A percentile compares a stretch with the other conserved stretches of the same genome.
Evolutionary conservation across 2,888 invertebrate genomes (phyloP).

Genomic region (Latheticus oryzae): DNA sequence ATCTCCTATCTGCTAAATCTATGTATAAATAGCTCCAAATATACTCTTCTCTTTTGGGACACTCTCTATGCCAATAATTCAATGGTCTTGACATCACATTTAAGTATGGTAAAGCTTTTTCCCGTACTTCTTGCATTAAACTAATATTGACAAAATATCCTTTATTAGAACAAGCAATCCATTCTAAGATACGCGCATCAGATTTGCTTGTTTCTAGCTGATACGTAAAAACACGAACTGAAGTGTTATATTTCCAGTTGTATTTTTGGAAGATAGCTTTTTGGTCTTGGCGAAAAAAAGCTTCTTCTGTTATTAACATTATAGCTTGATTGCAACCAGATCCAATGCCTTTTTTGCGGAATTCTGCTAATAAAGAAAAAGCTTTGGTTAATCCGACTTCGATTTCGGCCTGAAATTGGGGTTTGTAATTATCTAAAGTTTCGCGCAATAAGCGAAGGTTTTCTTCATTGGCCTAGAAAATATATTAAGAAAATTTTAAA

Average conservation of each 20-base stretch:
- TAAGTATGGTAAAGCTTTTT: constrained; percentile 93
- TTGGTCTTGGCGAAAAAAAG: constrained; percentile 12
- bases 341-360: constrained; percentile 51
- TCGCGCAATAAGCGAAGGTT: constrained; percentile 63
- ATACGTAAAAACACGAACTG: constrained; percentile 96
- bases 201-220: constrained; percentile 84
- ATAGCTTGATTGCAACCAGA: constrained; percentile 89
- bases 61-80: constrained; percentile 70
- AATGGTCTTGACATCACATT: constrained; percentile 96
- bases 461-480: constrained; percentile 63
- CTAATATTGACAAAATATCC: constrained; percentile 96
- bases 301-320: constrained; percentile 96
- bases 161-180: constrained; percentile 98
- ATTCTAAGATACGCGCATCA: constrained; percentile 90
- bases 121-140: constrained; percentile 94
- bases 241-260: constrained; percentile 79
- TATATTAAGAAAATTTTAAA: too few species aligned
- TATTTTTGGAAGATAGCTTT: constrained; percentile 82
- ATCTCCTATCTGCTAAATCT: constrained; percentile 90
- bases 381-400: constrained; percentile 72
- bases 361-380: constrained; percentile 79
- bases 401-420: constrained; percentile 57
- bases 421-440: constrained; percentile 55
- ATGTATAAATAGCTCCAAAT: constrained; percentile 98
- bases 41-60: constrained; percentile 77